A percentile compares a stretch with the other conserved stretches of the same genome.
Conservation (phyloP, 2,797 vertebrate genomes). For the Microctenopoma stevenorrisi region DNA sequence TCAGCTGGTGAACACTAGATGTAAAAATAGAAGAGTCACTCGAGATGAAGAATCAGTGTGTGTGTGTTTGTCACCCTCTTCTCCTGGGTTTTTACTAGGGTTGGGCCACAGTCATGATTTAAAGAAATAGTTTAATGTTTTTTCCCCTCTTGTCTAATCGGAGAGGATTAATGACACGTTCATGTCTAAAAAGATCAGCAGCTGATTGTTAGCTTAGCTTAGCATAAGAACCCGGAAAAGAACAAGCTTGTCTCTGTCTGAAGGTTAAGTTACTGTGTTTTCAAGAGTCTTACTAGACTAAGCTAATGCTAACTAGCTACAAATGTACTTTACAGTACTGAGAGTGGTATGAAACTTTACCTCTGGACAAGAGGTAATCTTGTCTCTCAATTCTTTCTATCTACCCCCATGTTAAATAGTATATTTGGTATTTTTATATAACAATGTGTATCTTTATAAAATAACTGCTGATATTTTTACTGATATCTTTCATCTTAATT, state of each 20-base stretch:
- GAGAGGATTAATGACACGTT: neutral
- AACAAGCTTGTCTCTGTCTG: neutral
- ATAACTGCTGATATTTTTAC: neutral
- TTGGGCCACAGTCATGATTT: neutral
- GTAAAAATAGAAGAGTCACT: constrained; percentile 26
- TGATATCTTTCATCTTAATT: neutral
- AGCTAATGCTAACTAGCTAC: neutral
- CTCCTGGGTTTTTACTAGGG: neutral
- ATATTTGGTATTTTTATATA: neutral
- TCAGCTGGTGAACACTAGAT: constrained; percentile 27
- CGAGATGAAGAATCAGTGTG: constrained; percentile 30
- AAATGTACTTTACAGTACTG: neutral
- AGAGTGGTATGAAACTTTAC: neutral
- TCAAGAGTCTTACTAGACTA: too few relatives aligned
- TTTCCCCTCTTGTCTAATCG: neutral
- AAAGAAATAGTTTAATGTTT: neutral
- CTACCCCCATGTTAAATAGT: too few relatives aligned
- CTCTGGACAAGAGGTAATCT: too few relatives aligned
- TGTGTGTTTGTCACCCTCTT: constrained; percentile 10
- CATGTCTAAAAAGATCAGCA: constrained; percentile 3
- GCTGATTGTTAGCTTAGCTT: neutral
- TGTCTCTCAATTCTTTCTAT: too few relatives aligned
- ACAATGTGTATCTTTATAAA: neutral
- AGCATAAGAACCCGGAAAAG: neutral
- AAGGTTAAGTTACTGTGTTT: neutral